Evolutionary conservation across 2,888 invertebrate species (phyloP).

Genomic region (Tholera decimalis): DNA sequence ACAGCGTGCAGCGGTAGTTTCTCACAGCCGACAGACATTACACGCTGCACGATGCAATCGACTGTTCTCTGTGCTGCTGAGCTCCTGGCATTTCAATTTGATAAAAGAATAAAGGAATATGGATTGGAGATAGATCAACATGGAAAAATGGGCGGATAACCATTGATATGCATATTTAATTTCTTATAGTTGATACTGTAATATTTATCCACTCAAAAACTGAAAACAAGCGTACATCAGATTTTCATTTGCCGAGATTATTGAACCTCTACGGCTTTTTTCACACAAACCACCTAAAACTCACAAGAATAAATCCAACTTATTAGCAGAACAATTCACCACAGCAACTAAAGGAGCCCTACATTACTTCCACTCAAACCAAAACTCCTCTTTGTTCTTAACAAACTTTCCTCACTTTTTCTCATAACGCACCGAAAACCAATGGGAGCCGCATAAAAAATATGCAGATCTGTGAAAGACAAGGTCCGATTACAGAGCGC

Average conservation of each 20-base stretch:
- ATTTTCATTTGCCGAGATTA: no score
- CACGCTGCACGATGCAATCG: constrained; percentile 56
- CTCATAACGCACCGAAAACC: constrained; percentile 57
- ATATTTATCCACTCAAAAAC: no score
- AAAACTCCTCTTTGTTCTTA: constrained; percentile 45
- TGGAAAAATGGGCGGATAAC: neutral
- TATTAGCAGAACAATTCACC: constrained; percentile 2
- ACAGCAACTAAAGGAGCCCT: neutral
- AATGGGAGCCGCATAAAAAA: constrained; percentile 64
- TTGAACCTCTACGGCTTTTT: neutral
- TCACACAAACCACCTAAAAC: neutral
- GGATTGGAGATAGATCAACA: constrained; percentile 2
- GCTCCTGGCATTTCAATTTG: constrained; percentile 42
- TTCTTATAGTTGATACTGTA: no score
- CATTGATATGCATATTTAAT: neutral
- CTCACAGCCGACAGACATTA: constrained; percentile 58
- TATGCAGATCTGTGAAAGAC: constrained; percentile 71
- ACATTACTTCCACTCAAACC: constrained; percentile 31
- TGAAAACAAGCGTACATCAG: no score
- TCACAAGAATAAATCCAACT: neutral
- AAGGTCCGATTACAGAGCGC: constrained; percentile 68
- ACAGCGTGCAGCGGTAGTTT: constrained; percentile 70
- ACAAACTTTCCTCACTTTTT: constrained; percentile 37
- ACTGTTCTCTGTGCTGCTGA: constrained; percentile 43
- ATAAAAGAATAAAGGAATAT: constrained; percentile 30